Conservation (phyloP, 2,797 vertebrate species). For the Moxostoma hubbsi region DNA sequence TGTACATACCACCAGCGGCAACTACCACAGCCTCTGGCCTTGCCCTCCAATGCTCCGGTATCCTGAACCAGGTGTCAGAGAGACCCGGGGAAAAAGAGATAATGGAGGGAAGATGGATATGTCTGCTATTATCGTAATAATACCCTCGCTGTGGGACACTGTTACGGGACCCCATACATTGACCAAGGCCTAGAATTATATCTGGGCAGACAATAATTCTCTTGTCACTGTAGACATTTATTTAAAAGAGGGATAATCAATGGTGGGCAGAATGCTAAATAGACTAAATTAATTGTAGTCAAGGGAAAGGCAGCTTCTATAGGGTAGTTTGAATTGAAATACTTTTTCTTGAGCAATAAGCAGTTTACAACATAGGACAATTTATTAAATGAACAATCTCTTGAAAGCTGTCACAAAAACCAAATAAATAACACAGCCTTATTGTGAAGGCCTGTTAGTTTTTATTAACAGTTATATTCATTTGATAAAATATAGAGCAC, state of each 20-base stretch:
- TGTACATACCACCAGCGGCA: slow-evolving; percentile 36
- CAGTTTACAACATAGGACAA: neutral
- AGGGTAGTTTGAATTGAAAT: too few species aligned
- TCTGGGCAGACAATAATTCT: slow-evolving; percentile 42
- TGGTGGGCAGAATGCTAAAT: slow-evolving; percentile 1
- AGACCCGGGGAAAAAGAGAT: slow-evolving; percentile 3
- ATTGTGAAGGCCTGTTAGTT: slow-evolving; percentile 22
- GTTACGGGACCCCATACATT: slow-evolving; percentile 34
- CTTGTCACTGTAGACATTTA: slow-evolving; percentile 45
- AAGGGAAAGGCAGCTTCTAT: slow-evolving; percentile 41
- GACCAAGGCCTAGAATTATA: slow-evolving; percentile 36
- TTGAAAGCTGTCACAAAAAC: neutral
- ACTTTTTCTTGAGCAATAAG: neutral
- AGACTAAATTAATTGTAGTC: slow-evolving; percentile 19
- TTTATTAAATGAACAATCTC: neutral
- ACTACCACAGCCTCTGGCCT: slow-evolving; percentile 41
- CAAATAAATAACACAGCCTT: slow-evolving; percentile 25
- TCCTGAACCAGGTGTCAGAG: slow-evolving; percentile 32
- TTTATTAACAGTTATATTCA: slow-evolving; percentile 41
- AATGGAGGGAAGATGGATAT: slow-evolving; percentile 46
- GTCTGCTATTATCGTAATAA: slow-evolving; percentile 55
- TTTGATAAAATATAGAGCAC: slow-evolving; percentile 15
- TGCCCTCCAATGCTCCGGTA: slow-evolving; percentile 24
- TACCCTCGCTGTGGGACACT: slow-evolving; percentile 40
- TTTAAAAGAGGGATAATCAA: slow-evolving; percentile 25